Percentiles rank a stretch among this genome's conserved stretches.
Conservation (phyloP, 2,888 invertebrate species). For the Orthonevra nobilis region DNA sequence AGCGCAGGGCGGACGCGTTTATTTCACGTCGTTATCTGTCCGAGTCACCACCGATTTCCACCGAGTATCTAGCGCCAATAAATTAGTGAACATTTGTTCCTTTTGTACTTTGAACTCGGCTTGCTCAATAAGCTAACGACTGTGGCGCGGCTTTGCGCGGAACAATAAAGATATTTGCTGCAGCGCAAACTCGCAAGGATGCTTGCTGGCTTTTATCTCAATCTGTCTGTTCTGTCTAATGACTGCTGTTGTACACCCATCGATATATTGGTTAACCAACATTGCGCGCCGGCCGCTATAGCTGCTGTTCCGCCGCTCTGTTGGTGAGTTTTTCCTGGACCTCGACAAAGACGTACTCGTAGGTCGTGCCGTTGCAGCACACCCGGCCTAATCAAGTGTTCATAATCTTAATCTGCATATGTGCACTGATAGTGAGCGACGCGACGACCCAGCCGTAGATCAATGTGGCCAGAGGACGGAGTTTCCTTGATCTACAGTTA, state of each 20-base stretch:
- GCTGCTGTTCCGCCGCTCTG: slow-evolving; percentile 31
- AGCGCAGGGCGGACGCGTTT: slow-evolving; percentile 45
- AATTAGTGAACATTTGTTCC: slow-evolving; percentile 69
- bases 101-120: slow-evolving; percentile 22
- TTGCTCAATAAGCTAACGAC: slow-evolving; percentile 45
- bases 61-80: slow-evolving; percentile 61
- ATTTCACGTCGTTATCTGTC: slow-evolving; percentile 39
- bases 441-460: slow-evolving; percentile 63
- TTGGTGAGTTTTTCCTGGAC: no score
- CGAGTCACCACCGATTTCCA: slow-evolving; percentile 22
- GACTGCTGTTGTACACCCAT: slow-evolving; percentile 70
- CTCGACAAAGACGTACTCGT: slow-evolving; percentile 41
- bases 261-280: slow-evolving; percentile 69
- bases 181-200: slow-evolving; percentile 49
- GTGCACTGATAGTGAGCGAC: slow-evolving; percentile 66
- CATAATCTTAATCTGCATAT: slow-evolving; percentile 70
- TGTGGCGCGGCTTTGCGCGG: neutral
- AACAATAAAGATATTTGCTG: slow-evolving; percentile 43
- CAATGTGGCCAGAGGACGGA: slow-evolving; percentile 58
- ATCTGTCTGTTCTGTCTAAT: slow-evolving; percentile 70
- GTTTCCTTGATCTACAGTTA: slow-evolving; percentile 70
- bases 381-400: slow-evolving; percentile 67
- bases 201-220: slow-evolving; percentile 67
- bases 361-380: slow-evolving; percentile 27
- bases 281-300: slow-evolving; percentile 19